Evolutionary conservation across 2,888 invertebrate species (phyloP), one percentile per base, ranked within the genome.

Genomic region (Gibbula magus): DNA sequence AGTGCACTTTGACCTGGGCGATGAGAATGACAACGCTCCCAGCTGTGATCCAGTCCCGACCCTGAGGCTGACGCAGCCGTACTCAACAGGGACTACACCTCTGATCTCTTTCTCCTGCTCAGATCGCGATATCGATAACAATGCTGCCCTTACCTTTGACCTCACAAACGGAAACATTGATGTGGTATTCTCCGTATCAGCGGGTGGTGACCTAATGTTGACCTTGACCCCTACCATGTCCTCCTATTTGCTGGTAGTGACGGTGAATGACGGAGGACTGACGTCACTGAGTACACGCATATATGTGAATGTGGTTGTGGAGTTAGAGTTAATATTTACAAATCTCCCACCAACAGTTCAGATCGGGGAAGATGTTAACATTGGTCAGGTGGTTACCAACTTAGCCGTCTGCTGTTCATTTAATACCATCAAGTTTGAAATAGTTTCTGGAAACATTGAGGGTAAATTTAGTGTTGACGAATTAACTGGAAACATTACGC

Each of bases 401-500:
- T 10, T 61, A 13, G 29, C 10, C 13, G 61, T 18, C 4, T 61
- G 61, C 18, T 61, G 61, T 18, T 61, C 61, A 29, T 61, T 61
- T 29, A n/a, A 29, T 1, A 61, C 61, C 29, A 10, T 35, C 54
- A 18, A 20, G 8, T 76, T 32, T 56, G 20, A 32, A 4, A 76
- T 76, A 32, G 39, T 13, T 18, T 35, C 53, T 29, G 76, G 76
- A 39, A 76, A 76, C 35, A 16, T 8, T 16, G 56, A 20, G 1
- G 35, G 54, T 29, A 53, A 35, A 7, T 53, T 76, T 5, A 54
- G 20, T 7, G 56, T 76, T 35, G 76, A 56, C 20, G 32, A 53
- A 35, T 22, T 78, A 8, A 97, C 96, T 13, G 35, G 45, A 45
- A 20, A 22, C 39, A 45, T 73, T 13, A 13, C 22, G 29, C 22